phyloP scores from a whole-genome alignment of 92 coral and sea anemone genomes.

The Porites rus region DNA sequence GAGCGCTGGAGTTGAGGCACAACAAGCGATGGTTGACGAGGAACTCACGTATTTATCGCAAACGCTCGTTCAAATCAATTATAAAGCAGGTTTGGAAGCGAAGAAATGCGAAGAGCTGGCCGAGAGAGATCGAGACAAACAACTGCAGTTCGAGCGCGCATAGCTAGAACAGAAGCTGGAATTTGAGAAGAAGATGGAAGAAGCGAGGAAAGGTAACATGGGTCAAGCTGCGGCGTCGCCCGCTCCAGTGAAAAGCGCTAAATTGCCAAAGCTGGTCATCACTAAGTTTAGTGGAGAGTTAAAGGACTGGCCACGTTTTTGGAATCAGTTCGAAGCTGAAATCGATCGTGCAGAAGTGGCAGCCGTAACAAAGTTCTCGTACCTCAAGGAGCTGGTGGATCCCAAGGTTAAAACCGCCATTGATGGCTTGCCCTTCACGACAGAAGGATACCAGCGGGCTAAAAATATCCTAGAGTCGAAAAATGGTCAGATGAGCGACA shows the following conservation, averaged over 20 bases:
- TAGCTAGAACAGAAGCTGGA: conserved; percentile 45
- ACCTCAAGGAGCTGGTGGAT: conserved; percentile 20
- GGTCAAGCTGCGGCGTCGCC: background rate
- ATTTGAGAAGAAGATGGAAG: conserved; percentile 16
- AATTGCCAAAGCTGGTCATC: no score
- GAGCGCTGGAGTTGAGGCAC: no score
- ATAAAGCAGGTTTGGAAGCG: no score
- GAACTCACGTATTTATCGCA: no score
- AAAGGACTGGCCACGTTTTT: conserved; percentile 45
- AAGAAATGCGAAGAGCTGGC: background rate
- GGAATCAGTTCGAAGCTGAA: conserved; percentile 18
- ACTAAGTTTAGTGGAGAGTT: conserved; percentile 26
- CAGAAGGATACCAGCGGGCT: conserved; percentile 45
- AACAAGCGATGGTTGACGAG: no score
- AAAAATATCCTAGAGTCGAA: conserved; percentile 29
- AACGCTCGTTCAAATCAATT: no score
- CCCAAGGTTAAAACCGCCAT: conserved; percentile 26
- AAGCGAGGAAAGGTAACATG: background rate
- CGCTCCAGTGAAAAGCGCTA: no score
- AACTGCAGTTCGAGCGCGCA: conserved; percentile 27
- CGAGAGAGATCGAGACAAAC: conserved; percentile 7
- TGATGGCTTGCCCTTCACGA: conserved; percentile 43
- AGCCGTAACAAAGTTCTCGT: conserved; percentile 1
- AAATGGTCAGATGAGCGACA: conserved; percentile 39
- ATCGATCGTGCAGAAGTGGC: no score